Percentiles rank a stretch among this genome's conserved stretches.
Conservation (phyloP, 2,888 invertebrate species). For the Dasypogon diadema region DNA sequence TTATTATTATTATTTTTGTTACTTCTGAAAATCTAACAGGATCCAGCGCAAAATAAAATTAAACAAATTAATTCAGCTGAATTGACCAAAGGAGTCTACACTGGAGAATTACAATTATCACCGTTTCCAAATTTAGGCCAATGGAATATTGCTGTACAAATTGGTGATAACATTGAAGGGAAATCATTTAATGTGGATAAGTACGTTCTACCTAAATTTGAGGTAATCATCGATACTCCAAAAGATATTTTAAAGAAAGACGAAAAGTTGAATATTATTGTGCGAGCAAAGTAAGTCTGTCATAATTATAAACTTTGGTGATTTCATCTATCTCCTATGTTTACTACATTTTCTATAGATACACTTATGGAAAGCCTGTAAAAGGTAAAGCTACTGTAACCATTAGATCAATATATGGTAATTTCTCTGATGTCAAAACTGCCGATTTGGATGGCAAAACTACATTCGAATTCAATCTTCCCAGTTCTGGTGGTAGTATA, state of each 20-base stretch:
- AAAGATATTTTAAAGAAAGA: conserved; percentile 84
- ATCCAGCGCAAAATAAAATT: conserved; percentile 80
- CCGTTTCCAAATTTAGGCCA: conserved; percentile 84
- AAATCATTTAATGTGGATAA: conserved; percentile 76
- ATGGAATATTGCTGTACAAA: conserved; percentile 79
- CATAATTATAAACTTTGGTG: neutral
- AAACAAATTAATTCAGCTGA: conserved; percentile 72
- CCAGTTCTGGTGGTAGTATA: too few relatives aligned
- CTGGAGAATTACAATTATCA: conserved; percentile 79
- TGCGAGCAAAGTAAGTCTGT: conserved; percentile 80
- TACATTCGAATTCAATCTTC: conserved; percentile 77
- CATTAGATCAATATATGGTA: conserved; percentile 69
- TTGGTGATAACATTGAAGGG: conserved; percentile 5
- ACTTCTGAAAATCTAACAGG: too few relatives aligned
- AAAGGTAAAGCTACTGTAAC: conserved; percentile 87
- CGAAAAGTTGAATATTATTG: conserved; percentile 78
- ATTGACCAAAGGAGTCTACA: conserved; percentile 78
- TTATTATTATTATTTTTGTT: too few relatives aligned
- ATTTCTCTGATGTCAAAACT: conserved; percentile 71
- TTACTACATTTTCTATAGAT: conserved; percentile 69
- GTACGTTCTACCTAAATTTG: conserved; percentile 90
- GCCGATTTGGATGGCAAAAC: conserved; percentile 75
- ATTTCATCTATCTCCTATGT: too few relatives aligned
- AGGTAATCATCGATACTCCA: conserved; percentile 83
- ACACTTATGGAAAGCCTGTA: conserved; percentile 88